phyloP scores from a whole-genome alignment of 1,140 invertebrate genomes.

The Eriosoma lanigerum region DNA sequence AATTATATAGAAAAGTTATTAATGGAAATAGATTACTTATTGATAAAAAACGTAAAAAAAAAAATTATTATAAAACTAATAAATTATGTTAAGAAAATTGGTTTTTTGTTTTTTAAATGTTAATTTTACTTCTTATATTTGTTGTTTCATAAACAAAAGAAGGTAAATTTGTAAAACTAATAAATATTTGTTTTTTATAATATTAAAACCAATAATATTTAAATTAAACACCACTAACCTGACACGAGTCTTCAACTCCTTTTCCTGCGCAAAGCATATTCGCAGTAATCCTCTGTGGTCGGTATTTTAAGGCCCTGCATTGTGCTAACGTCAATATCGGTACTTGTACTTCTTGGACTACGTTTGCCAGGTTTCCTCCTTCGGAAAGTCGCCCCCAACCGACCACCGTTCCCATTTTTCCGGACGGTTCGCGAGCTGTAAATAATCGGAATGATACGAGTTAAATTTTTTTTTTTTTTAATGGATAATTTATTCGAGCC shows the following conservation, averaged over 20 bases:
- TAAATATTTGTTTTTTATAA: too few species aligned
- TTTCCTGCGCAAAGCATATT: slow-evolving; percentile 80
- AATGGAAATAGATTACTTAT: too few species aligned
- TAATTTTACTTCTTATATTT: too few species aligned
- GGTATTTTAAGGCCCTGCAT: slow-evolving; percentile 79
- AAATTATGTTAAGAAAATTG: too few species aligned
- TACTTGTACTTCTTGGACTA: slow-evolving; percentile 80
- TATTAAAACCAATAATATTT: slow-evolving; percentile 40
- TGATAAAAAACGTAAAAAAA: too few species aligned
- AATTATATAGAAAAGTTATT: too few species aligned
- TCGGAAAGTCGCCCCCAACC: slow-evolving; percentile 83
- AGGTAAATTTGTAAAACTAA: too few species aligned
- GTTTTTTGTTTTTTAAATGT: too few species aligned
- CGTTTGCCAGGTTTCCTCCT: slow-evolving; percentile 75
- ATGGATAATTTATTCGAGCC: too few species aligned
- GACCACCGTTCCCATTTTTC: slow-evolving; percentile 72
- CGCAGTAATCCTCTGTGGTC: slow-evolving; percentile 73
- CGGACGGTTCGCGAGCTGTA: slow-evolving; percentile 69
- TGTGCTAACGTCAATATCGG: slow-evolving; percentile 76
- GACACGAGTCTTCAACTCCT: slow-evolving; percentile 79
- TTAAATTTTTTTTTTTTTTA: too few species aligned
- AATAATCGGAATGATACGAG: slow-evolving; percentile 17
- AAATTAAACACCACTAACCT: slow-evolving; percentile 56
- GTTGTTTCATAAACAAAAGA: too few species aligned
- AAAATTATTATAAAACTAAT: too few species aligned